Percentiles rank a stretch among this genome's conserved stretches.
Evolutionary conservation across 1,140 invertebrate genomes (phyloP).

Genomic region (Anadara kagoshimensis): DNA sequence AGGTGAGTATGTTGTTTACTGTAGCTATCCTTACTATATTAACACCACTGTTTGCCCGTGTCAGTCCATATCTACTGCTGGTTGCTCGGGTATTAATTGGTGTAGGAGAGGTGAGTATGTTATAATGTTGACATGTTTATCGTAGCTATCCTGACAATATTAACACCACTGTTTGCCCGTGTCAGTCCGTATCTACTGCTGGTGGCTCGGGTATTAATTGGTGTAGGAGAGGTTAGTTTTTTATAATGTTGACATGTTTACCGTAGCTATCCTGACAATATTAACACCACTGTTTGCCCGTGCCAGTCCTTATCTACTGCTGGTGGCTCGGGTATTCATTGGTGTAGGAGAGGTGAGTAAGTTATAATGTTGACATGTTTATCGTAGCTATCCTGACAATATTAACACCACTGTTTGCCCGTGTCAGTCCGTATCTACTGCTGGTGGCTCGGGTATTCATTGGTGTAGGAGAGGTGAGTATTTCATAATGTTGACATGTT

Average conservation of each 20-base stretch:
- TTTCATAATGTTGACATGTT: conserved; percentile 80
- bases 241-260: conserved; percentile 80
- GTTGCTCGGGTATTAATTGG: conserved; percentile 72
- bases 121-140: conserved; percentile 81
- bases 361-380: conserved; percentile 80
- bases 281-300: conserved; percentile 86
- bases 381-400: conserved; percentile 87
- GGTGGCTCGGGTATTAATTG: conserved; percentile 70
- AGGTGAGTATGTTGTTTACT: conserved; percentile 77
- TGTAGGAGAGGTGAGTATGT: conserved; percentile 67
- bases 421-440: conserved; percentile 74
- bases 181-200: conserved; percentile 73
- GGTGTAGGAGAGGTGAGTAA: conserved; percentile 71
- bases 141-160: conserved; percentile 86
- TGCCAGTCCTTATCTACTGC: conserved; percentile 72
- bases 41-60: conserved; percentile 85
- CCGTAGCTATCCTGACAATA: conserved; percentile 87
- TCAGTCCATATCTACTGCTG: conserved; percentile 68
- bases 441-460: conserved; percentile 71
- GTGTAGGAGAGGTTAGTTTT: conserved; percentile 69
- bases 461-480: conserved; percentile 71
- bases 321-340: conserved; percentile 70
- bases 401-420: conserved; percentile 85
- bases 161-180: conserved; percentile 86
- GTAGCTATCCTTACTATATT: conserved; percentile 89